Conservation (phyloP, 2,797 vertebrate genomes). For the Xiphophorus birchmanni region DNA sequence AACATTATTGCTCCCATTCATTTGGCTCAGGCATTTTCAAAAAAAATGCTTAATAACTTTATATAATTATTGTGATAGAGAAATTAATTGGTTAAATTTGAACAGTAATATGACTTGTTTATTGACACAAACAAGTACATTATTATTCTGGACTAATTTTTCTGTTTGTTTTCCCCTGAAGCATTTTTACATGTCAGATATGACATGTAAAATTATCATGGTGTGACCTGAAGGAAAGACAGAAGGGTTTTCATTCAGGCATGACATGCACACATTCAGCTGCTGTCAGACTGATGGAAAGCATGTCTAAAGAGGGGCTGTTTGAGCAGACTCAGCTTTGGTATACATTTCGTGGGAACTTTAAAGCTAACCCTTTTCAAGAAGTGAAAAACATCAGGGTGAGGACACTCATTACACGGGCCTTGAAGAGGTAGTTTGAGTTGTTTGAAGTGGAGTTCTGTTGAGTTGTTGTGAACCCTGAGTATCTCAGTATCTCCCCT, state of each 20-base stretch:
- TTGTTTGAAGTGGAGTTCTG: neutral
- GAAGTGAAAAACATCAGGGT: neutral
- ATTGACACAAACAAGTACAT: neutral
- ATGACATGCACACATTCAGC: neutral
- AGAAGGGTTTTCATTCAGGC: neutral
- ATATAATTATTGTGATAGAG: neutral
- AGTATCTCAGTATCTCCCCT: neutral
- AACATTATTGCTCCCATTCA: neutral
- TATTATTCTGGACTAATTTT: neutral
- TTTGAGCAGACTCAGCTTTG: neutral
- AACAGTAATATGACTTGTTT: neutral
- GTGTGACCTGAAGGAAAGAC: neutral
- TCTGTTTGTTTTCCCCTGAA: neutral
- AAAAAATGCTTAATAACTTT: neutral
- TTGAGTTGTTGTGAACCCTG: neutral
- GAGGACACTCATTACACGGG: neutral
- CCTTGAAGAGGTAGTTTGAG: neutral
- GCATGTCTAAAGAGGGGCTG: neutral
- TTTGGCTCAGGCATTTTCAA: neutral
- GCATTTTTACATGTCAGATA: neutral
- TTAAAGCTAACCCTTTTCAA: constrained; percentile 39
- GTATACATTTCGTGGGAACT: constrained; percentile 13
- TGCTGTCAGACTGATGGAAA: neutral
- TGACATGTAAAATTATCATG: neutral
- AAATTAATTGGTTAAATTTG: neutral